Percentiles rank a stretch among this genome's conserved stretches.
Evolutionary conservation across 2,113 vertebrate genomes (phyloP).

Genomic region (Vulpes vulpes): DNA sequence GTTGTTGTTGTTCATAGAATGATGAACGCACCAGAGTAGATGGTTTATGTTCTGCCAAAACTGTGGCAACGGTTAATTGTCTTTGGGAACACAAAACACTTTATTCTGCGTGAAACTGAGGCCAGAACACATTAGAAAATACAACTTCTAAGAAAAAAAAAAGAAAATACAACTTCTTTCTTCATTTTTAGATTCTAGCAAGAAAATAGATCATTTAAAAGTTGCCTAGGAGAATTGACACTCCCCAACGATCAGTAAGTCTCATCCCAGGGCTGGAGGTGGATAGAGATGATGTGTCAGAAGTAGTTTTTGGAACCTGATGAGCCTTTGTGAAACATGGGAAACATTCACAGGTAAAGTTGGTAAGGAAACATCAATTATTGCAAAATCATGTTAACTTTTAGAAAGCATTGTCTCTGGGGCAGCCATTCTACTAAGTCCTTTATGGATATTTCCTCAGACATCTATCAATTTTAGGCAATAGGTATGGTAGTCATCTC

Average conservation of each 20-base stretch:
- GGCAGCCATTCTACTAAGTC: neutral
- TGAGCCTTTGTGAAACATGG: neutral
- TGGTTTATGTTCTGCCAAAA: slow-evolving; percentile 31
- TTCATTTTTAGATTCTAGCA: slow-evolving; percentile 39
- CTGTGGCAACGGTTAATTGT: slow-evolving; percentile 55
- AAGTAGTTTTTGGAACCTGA: neutral
- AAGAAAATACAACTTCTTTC: neutral
- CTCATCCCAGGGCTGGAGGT: neutral
- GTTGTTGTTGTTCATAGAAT: slow-evolving; percentile 32
- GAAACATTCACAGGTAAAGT: neutral
- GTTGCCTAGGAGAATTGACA: neutral
- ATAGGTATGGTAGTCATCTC: neutral
- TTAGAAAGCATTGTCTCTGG: neutral
- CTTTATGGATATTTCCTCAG: neutral
- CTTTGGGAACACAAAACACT: slow-evolving; percentile 38
- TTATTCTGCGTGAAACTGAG: slow-evolving; percentile 55
- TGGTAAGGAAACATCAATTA: neutral
- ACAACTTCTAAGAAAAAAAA: neutral
- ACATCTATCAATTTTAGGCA: neutral
- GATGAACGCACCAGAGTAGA: neutral
- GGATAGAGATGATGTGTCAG: neutral
- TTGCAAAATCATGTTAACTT: neutral
- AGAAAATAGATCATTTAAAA: slow-evolving; percentile 46
- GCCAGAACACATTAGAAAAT: slow-evolving; percentile 22
- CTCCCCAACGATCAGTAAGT: neutral